Conservation (phyloP, 2,113 vertebrate genomes). For the Oreochromis aureus region DNA sequence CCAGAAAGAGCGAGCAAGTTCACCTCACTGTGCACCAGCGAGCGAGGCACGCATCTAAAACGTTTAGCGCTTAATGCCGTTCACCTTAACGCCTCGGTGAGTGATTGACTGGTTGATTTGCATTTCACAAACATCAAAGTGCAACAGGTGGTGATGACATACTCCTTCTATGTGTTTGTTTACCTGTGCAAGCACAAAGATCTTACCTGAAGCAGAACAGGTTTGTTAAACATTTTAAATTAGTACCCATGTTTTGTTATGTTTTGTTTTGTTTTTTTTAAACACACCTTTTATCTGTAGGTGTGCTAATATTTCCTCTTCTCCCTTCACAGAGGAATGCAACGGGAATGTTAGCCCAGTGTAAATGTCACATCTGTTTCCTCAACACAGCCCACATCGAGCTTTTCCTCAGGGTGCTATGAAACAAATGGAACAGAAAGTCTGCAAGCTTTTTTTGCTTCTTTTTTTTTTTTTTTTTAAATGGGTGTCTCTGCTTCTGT, state of each 20-base stretch:
- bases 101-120: not conserved
- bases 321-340: not conserved
- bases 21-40: not conserved
- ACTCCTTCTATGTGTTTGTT: not conserved
- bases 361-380: slow-evolving; percentile 11
- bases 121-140: not conserved
- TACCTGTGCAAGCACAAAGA: not conserved
- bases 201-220: not conserved
- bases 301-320: not conserved
- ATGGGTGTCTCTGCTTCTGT: not conserved
- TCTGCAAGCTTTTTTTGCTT: not conserved
- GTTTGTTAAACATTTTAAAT: not conserved
- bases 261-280: not conserved
- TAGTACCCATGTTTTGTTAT: not conserved
- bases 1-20: not conserved
- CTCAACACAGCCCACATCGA: not conserved
- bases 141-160: not conserved
- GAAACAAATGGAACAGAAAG: not conserved
- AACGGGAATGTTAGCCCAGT: not conserved
- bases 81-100: not conserved
- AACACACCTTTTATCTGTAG: not conserved
- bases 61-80: not conserved
- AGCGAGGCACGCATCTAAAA: not conserved
- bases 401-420: not conserved
- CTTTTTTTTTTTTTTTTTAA: not conserved